phyloP scores from a whole-genome alignment of 1,140 invertebrate species.

The Drosophila virilis region DNA sequence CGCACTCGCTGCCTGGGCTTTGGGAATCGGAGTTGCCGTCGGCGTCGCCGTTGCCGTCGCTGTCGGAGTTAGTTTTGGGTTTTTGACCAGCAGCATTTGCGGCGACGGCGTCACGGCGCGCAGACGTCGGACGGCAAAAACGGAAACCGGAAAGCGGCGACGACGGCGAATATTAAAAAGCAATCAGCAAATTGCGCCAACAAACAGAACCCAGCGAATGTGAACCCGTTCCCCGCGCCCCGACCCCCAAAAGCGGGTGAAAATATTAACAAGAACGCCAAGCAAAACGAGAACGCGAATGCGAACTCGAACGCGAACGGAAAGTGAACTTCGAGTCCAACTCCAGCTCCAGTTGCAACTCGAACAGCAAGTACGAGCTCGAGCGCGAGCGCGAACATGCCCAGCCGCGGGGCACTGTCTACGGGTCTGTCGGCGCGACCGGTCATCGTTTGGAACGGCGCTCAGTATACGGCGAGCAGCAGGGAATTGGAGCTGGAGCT shows the following conservation, averaged over 20 bases:
- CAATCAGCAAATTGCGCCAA: conserved; percentile 41
- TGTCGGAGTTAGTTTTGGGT: conserved; percentile 41
- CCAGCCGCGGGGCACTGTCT: conserved; percentile 24
- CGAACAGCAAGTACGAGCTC: conserved; percentile 24
- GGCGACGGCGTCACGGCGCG: conserved; percentile 64
- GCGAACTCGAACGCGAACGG: conserved; percentile 9
- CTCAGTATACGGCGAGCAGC: conserved; percentile 71
- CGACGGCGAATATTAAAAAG: conserved; percentile 54
- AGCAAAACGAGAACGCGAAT: conserved; percentile 18
- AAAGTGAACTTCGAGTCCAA: neutral
- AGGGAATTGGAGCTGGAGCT: conserved; percentile 74
- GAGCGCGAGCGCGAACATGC: conserved; percentile 15
- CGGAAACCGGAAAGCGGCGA: conserved; percentile 60
- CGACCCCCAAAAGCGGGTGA: conserved; percentile 6
- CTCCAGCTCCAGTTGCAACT: neutral
- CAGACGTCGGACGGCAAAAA: conserved; percentile 58
- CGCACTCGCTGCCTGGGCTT: conserved; percentile 41
- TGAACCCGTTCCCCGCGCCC: neutral
- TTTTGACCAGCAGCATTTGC: conserved; percentile 79
- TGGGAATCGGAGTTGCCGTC: conserved; percentile 22
- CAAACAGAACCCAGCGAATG: conserved; percentile 22
- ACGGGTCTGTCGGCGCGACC: conserved; percentile 36
- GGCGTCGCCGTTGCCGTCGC: conserved; percentile 12
- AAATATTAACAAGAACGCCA: conserved; percentile 3
- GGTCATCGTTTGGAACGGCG: conserved; percentile 79